These are phyloP conservation scores for Tachycineta bicolor DNA, from an alignment of 2,113 vertebrate genomes.

Conservation along the genomic window DNA sequence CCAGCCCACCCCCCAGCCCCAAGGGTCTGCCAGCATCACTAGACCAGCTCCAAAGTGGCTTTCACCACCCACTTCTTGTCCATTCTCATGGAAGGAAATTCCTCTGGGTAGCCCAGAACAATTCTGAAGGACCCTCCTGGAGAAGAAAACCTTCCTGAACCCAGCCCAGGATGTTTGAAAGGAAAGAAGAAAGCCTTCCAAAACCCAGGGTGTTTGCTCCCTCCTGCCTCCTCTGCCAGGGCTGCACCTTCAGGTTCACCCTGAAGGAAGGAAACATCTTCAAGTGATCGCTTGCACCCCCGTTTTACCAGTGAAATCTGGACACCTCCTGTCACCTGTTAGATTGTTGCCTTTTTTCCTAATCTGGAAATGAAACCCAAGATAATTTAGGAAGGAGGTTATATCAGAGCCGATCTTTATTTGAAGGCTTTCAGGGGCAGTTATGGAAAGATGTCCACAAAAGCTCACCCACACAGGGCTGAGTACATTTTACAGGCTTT, in stretches of 20 bases:
- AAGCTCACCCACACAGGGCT: not conserved
- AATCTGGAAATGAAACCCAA: not conserved
- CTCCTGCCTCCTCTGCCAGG: not conserved
- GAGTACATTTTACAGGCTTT: not conserved
- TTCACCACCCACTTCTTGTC: not conserved
- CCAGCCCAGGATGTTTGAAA: not conserved
- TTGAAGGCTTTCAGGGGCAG: not conserved
- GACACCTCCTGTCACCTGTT: not conserved
- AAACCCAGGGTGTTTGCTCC: not conserved
- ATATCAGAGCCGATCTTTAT: not conserved
- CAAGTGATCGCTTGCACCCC: not conserved
- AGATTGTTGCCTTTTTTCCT: not conserved
- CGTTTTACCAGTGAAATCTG: not conserved
- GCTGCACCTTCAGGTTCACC: fast-evolving
- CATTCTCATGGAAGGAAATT: not conserved
- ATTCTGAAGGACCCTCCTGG: not conserved
- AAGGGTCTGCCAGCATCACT: not conserved
- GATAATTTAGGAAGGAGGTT: not conserved
- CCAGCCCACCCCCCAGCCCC: not conserved
- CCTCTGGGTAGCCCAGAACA: not conserved
- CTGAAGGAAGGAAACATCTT: not conserved
- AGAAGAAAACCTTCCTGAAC: not conserved
- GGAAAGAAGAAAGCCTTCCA: not conserved
- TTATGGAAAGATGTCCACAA: not conserved
- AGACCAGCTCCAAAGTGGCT: not conserved